Percentiles rank a stretch among this genome's conserved stretches.
phyloP scores from a whole-genome alignment of 2,113 vertebrate species.

The Pteruthius melanotis region DNA sequence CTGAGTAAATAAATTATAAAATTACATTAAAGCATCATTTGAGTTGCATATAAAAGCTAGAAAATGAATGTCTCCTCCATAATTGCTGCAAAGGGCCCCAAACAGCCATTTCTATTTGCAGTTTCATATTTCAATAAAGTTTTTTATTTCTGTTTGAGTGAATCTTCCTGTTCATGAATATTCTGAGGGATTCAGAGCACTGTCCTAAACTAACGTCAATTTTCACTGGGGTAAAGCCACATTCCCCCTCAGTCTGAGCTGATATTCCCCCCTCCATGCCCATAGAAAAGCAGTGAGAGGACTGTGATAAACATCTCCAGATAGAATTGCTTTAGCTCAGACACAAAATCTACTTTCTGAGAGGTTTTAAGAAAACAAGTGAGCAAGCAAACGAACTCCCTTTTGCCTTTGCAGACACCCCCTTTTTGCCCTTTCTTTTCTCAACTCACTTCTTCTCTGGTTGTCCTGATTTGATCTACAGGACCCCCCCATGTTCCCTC shows the following conservation, averaged over 20 bases:
- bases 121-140: slow-evolving; percentile 73
- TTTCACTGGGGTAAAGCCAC: not conserved
- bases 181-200: not conserved
- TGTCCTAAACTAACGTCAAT: not conserved
- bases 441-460: not conserved
- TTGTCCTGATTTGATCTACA: not conserved
- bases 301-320: not conserved
- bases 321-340: not conserved
- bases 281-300: not conserved
- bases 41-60: slow-evolving; percentile 66
- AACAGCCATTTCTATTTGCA: slow-evolving; percentile 62
- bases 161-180: slow-evolving; percentile 37
- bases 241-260: not conserved
- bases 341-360: not conserved
- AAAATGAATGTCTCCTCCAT: slow-evolving; percentile 54
- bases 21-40: slow-evolving; percentile 67
- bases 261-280: not conserved
- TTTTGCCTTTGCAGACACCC: not conserved
- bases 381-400: not conserved
- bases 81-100: slow-evolving; percentile 60
- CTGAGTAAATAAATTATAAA: slow-evolving; percentile 68
- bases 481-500: not conserved
- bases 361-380: not conserved
- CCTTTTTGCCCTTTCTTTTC: not conserved
- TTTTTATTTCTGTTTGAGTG: slow-evolving; percentile 72